Base-by-base conservation (phyloP, 2,888 invertebrate genomes). In the Caenorhabditis japonica region DNA sequence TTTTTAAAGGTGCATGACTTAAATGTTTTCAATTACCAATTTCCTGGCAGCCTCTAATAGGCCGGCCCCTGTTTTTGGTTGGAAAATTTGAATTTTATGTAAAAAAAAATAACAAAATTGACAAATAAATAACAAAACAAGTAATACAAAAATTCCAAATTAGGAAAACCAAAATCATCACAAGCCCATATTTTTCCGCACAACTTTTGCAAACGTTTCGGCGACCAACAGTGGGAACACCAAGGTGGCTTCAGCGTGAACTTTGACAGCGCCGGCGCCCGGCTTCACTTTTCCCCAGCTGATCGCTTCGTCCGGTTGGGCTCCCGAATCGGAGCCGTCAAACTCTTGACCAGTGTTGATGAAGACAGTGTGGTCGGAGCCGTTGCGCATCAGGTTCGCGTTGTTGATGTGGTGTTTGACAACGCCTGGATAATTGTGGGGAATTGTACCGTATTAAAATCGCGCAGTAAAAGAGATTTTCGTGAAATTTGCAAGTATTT, bases 371-470 rank as follows among this genome's bases (percentile, higher is more conserved):
- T 91, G 97, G 88, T 99, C 95, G 0, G 97, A 95, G 15, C 99
- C 99, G 88, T 99, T 97, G 81, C 97, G 91, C 99, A 99, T 99
- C 61, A 99, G 91, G 91, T 99, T 99, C 1, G 99, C 97, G 91
- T 99, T 99, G 89, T 95, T 96, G 82, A 97, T 96, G 88, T 99
- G 99, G 90, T 99, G 99, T 89, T 99, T 99, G n/a, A 97, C 91
- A 0, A 99, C 73, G 17, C 80, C 66, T 72, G 41, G 23, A 56
- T 51, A 19, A 39, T 15, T 13, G 12, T 8, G 3, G 10, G 4
- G 8, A 21, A 8, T 12, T 15, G 21, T n/a, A n/a, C n/a, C n/a
- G n/a, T n/a, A n/a, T n/a, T n/a, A n/a, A n/a, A n/a, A n/a, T n/a
- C n/a, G n/a, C n/a, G n/a, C n/a, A n/a, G n/a, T n/a, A n/a, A 33